phyloP scores from a whole-genome alignment of 2,797 vertebrate genomes.

The Vultur gryphus region DNA sequence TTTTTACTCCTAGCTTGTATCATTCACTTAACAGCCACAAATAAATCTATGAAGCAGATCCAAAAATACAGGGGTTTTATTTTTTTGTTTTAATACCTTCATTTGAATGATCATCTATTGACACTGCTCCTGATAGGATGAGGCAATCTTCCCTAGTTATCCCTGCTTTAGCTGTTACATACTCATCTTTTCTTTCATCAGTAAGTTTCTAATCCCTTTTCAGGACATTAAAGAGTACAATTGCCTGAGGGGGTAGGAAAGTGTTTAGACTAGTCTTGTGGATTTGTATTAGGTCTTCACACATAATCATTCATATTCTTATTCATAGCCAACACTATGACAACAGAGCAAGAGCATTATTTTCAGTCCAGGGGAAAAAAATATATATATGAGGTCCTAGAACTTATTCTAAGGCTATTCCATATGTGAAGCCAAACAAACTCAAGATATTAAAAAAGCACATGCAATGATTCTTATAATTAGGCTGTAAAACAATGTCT shows the following conservation, averaged over 20 bases:
- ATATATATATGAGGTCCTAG: background rate
- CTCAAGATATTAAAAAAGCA: background rate
- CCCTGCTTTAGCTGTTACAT: background rate
- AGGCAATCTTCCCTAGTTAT: background rate
- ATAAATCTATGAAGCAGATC: background rate
- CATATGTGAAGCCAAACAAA: background rate
- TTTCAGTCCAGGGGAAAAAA: background rate
- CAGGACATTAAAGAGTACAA: background rate
- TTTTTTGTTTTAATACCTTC: background rate
- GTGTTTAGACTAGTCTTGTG: background rate
- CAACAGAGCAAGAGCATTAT: background rate
- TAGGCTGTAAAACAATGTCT: background rate
- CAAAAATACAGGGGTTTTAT: background rate
- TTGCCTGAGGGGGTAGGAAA: background rate
- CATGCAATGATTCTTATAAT: background rate
- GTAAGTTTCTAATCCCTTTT: background rate
- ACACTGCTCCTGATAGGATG: background rate
- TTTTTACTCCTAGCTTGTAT: background rate
- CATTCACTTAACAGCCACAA: background rate
- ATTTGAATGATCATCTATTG: background rate
- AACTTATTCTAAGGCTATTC: background rate
- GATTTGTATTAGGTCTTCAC: background rate
- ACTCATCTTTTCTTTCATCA: background rate
- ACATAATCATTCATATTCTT: background rate
- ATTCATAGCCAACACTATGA: background rate